Evolutionary conservation across 2,888 invertebrate species (phyloP).

Genomic region (Tupiocoris notatus): DNA sequence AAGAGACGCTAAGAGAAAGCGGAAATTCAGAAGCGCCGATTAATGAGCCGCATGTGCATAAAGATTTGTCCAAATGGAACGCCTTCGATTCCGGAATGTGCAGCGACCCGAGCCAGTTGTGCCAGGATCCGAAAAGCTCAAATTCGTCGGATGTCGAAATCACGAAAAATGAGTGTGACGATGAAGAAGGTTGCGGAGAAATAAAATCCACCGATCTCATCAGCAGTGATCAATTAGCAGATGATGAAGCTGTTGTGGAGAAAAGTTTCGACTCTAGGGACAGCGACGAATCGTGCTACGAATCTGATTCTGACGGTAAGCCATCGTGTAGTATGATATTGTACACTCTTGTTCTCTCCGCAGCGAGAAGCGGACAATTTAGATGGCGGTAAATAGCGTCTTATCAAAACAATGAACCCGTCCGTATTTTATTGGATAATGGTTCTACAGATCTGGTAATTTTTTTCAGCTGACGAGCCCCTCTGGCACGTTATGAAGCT

Average conservation of each 20-base stretch:
- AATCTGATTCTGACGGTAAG: constrained; percentile 33
- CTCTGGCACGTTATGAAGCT: constrained; percentile 43
- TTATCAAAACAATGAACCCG: no score
- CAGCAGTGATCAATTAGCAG: no score
- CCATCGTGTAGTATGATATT: background rate
- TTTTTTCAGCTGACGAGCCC: constrained; percentile 38
- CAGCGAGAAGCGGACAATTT: no score
- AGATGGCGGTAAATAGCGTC: no score
- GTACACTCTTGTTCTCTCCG: no score
- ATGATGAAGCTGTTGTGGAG: background rate
- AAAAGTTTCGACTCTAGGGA: background rate
- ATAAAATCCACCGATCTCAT: no score
- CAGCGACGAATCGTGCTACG: constrained; percentile 25
- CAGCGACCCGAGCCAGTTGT: background rate
- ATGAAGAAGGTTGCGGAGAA: background rate
- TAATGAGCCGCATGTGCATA: no score
- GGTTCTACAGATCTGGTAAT: no score
- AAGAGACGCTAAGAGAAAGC: no score
- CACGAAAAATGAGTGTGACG: background rate
- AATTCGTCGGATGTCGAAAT: background rate
- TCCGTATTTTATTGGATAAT: no score
- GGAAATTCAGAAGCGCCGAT: no score
- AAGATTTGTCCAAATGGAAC: background rate
- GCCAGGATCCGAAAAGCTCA: background rate
- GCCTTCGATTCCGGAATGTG: background rate